phyloP scores from a whole-genome alignment of 2,888 invertebrate genomes.

The Callinectes sapidus region DNA sequence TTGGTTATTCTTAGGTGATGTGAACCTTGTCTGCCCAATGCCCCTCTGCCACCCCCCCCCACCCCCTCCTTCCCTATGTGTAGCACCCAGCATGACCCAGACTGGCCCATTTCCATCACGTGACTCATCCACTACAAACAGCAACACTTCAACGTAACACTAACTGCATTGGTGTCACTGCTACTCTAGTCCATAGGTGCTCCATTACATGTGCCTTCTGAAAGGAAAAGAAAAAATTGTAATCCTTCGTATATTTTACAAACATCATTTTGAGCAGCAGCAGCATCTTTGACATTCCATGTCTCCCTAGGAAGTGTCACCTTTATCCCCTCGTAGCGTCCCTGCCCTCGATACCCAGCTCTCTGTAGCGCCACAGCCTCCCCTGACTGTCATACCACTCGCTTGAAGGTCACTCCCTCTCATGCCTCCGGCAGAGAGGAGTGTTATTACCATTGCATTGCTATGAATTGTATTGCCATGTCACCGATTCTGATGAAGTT shows the following conservation, averaged over 20 bases:
- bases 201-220: background rate
- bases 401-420: background rate
- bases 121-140: background rate
- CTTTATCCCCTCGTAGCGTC: background rate
- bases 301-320: background rate
- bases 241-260: background rate
- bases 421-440: background rate
- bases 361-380: background rate
- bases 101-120: background rate
- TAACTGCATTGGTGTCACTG: background rate
- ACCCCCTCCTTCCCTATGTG: background rate
- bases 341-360: background rate
- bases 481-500: background rate
- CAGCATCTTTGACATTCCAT: background rate
- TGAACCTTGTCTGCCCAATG: background rate
- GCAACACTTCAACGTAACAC: background rate
- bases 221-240: background rate
- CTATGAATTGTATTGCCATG: background rate
- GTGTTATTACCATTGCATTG: background rate
- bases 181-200: background rate
- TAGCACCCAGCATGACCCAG: background rate
- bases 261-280: background rate
- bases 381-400: background rate
- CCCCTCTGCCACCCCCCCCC: background rate
- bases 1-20: background rate